Base-by-base conservation (phyloP, 35 echinoderm and acorn worm species). In the Apostichopus japonicus region DNA sequence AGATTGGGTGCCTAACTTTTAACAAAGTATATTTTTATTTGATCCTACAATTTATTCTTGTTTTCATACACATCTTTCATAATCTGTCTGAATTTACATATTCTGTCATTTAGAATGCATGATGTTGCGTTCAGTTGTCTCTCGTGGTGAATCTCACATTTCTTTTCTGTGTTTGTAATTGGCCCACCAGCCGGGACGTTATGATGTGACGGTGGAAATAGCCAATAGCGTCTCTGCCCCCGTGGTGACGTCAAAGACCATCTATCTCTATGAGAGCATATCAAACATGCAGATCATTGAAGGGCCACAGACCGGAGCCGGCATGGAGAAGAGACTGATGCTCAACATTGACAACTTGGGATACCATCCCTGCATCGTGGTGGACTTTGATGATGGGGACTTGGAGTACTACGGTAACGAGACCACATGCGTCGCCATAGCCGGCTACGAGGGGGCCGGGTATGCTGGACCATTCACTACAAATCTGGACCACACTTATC, bases 391-490 rank as follows among this genome's bases (percentile, higher is more conserved):
- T 19, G 90, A 91, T 54, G 90, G 55, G 10, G 23, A 19, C 11
- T 2, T 79, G 24, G 90, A 78, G 55, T 91, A 78, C 53, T 91
- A 79, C 17, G 90, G 90, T 4, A 91, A 91, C 24, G 72, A 91
- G 76, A 91, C 90, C 25, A 90, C 88, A 3, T 90, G 88, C 23
- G 1, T 5, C 19, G 13, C 65, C 33, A 73, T 77, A 8, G 70
- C 19, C 6, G 65, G 44, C 7, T 78, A 77, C 23, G 24, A 73
- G 13, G 27, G 27, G 7, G 65, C 33, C 16, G 88, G 72, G 1
- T 90, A 90, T 23, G 72, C 53, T 51, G 88, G 88, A 0, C 24
- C 67, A 4, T 53, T 78, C 52, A 17, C 88, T 5, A 54, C 70
- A 73, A 24, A 19, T 14, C 17, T 90, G 23, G 24, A 13, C 22